Conservation (phyloP, 2,888 invertebrate species). For the Harmothoe impar region DNA sequence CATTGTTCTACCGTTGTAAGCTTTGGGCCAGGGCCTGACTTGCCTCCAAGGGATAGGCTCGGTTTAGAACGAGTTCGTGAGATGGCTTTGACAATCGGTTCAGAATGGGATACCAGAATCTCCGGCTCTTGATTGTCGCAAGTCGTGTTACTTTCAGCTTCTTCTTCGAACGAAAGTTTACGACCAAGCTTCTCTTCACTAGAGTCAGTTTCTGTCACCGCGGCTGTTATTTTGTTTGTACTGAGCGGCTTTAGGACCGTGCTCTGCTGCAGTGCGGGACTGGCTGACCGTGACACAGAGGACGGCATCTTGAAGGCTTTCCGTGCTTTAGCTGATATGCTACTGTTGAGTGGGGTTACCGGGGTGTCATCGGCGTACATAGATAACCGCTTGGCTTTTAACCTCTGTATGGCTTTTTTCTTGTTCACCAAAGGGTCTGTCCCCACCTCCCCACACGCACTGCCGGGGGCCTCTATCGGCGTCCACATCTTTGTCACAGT, state of each 20-base stretch:
- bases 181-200: not conserved
- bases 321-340: slow-evolving; percentile 69
- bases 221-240: not conserved
- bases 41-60: too few species aligned
- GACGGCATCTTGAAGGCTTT: slow-evolving; percentile 76
- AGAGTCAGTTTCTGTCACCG: not conserved
- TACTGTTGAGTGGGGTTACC: slow-evolving; percentile 71
- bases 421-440: slow-evolving; percentile 62
- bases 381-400: slow-evolving; percentile 72
- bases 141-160: slow-evolving; percentile 7
- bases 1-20: too few species aligned
- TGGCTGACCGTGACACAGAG: not conserved
- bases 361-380: slow-evolving; percentile 72
- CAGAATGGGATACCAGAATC: not conserved
- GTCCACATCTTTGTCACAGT: not conserved
- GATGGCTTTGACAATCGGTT: not conserved
- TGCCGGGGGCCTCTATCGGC: not conserved
- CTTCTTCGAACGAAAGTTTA: slow-evolving; percentile 10
- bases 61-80: not conserved
- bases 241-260: not conserved
- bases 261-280: not conserved
- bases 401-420: slow-evolving; percentile 67
- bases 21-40: too few species aligned
- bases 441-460: slow-evolving; percentile 12
- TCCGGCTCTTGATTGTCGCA: not conserved